phyloP scores from a whole-genome alignment of 2,113 vertebrate genomes.

The Oreotrochilus melanogaster region DNA sequence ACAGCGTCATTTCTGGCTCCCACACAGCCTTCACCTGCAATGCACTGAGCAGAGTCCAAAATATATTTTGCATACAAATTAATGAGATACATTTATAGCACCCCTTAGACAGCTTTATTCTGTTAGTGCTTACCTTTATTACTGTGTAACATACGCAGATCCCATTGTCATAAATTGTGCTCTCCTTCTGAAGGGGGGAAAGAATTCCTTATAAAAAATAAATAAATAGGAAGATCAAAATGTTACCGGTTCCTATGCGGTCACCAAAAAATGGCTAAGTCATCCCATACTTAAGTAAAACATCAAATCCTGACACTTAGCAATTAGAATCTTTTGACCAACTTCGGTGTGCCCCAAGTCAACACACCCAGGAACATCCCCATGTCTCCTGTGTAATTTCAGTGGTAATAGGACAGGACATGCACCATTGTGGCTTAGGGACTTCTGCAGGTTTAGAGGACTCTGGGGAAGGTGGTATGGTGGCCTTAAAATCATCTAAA shows the following conservation, averaged over 20 bases:
- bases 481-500: not conserved
- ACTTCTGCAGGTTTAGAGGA: not conserved
- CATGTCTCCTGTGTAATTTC: not conserved
- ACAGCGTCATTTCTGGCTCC: constrained; percentile 29
- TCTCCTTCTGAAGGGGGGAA: constrained; percentile 52
- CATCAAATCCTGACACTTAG: not conserved
- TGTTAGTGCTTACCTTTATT: constrained; percentile 73
- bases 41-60: constrained; percentile 60
- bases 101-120: constrained; percentile 70
- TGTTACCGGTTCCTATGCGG: not conserved
- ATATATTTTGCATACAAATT: constrained; percentile 74
- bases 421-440: not conserved
- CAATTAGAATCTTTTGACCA: not conserved
- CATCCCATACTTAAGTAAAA: not conserved
- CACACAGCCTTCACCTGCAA: constrained; percentile 49
- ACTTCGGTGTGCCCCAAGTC: not conserved
- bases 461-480: not conserved
- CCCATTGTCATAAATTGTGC: constrained; percentile 64
- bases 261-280: constrained; percentile 18
- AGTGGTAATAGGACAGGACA: not conserved
- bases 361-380: not conserved
- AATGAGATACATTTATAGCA: constrained; percentile 71
- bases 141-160: constrained; percentile 60
- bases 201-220: constrained; percentile 47
- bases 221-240: constrained; percentile 45